Conservation (phyloP, 2,888 invertebrate species). For the Drosophila kanekoi region DNA sequence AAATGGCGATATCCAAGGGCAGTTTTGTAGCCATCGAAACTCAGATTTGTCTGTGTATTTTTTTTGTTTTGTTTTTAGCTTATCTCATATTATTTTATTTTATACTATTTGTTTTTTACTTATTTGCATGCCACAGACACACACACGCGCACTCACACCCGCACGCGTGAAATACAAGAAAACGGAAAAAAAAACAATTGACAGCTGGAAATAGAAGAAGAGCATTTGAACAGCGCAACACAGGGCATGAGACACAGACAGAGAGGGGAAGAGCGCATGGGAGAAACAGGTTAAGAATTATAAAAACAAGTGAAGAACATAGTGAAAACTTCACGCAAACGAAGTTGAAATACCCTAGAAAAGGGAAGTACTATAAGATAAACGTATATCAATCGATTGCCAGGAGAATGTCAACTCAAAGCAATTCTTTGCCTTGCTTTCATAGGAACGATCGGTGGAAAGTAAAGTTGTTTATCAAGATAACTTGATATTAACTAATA, state of each 20-base stretch:
- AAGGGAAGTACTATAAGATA: not conserved
- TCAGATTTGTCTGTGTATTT: not conserved
- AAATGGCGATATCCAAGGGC: not conserved
- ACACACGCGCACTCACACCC: not conserved
- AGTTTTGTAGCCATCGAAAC: constrained; percentile 6
- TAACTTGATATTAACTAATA: too few species aligned
- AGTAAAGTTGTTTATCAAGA: too few species aligned
- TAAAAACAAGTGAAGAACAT: not conserved
- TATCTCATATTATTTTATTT: constrained; percentile 28
- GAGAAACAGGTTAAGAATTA: not conserved
- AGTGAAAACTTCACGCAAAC: not conserved
- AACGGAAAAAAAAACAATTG: constrained; percentile 21
- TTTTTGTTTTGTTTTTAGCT: constrained; percentile 16
- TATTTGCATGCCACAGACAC: constrained; percentile 28
- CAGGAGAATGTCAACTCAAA: too few species aligned
- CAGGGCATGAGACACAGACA: not conserved
- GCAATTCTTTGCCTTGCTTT: too few species aligned
- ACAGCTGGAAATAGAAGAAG: constrained; percentile 29
- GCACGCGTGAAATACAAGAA: not conserved
- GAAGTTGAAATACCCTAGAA: not conserved
- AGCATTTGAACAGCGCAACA: constrained; percentile 30
- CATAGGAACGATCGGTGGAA: too few species aligned
- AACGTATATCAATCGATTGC: too few species aligned
- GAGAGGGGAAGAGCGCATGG: too few species aligned
- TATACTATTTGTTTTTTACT: constrained; percentile 39